phyloP scores from a whole-genome alignment of 2,888 invertebrate genomes.

The Crioceris asparagi region DNA sequence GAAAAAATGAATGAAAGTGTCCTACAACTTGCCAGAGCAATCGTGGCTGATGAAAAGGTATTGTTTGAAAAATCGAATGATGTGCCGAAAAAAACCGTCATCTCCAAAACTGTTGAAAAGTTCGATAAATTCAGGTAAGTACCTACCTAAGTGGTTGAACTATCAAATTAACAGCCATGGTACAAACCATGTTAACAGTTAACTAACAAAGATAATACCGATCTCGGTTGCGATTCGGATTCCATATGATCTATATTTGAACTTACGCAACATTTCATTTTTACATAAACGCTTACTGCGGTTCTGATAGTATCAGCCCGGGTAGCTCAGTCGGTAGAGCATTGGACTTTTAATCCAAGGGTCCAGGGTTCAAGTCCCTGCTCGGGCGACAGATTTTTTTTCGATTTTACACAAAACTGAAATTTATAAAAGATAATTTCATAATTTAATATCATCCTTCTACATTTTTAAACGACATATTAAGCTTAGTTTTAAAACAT shows the following conservation, averaged over 20 bases:
- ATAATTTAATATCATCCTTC: neutral
- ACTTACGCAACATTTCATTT: too few relatives aligned
- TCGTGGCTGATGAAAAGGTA: slow-evolving; percentile 49
- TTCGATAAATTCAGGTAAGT: slow-evolving; percentile 27
- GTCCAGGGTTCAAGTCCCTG: slow-evolving; percentile 70
- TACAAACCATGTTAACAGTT: too few relatives aligned
- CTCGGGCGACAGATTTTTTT: slow-evolving; percentile 47
- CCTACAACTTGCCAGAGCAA: slow-evolving; percentile 58
- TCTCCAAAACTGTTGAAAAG: slow-evolving; percentile 32
- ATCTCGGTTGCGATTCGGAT: too few relatives aligned
- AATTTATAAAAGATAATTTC: too few relatives aligned
- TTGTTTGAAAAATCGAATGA: slow-evolving; percentile 35
- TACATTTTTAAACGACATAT: too few relatives aligned
- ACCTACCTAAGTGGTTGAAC: neutral
- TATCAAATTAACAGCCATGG: neutral
- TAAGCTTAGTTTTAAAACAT: too few relatives aligned
- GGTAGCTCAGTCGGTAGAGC: slow-evolving; percentile 67
- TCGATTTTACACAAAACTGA: too few relatives aligned
- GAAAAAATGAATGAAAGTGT: slow-evolving; percentile 65
- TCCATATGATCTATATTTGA: too few relatives aligned
- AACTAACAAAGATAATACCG: too few relatives aligned
- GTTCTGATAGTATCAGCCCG: slow-evolving; percentile 44
- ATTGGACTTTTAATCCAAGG: slow-evolving; percentile 69
- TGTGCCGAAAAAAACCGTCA: slow-evolving; percentile 51
- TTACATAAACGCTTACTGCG: too few relatives aligned